These are phyloP conservation scores for Pyrrhosoma nymphula DNA, from an alignment of 2,888 invertebrate genomes.

Conservation along the genomic window DNA sequence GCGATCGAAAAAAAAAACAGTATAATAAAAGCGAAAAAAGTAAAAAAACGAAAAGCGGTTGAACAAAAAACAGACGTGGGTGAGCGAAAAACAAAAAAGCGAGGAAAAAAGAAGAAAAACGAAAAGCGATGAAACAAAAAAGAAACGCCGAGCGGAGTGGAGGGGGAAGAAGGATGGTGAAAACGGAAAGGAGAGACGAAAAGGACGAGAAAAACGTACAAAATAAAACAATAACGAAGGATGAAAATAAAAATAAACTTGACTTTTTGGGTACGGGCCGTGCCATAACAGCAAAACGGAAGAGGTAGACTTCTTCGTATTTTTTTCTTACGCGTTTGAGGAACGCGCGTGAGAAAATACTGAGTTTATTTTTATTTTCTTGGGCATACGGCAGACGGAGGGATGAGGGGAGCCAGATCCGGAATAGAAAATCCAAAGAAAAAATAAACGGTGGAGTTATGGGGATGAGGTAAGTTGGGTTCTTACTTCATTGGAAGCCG, in stretches of 20 bases:
- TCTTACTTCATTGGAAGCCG: neutral
- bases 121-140: neutral
- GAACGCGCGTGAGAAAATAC: neutral
- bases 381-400: neutral
- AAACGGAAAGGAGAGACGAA: neutral
- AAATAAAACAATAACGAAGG: neutral
- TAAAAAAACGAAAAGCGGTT: neutral
- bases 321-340: neutral
- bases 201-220: neutral
- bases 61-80: no score
- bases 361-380: neutral
- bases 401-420: neutral
- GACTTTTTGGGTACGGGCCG: neutral
- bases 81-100: no score
- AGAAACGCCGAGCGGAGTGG: neutral
- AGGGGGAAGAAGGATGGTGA: neutral
- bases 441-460: neutral
- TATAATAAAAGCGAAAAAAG: no score
- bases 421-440: neutral
- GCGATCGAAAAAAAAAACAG: no score
- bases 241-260: neutral
- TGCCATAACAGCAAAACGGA: neutral
- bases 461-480: neutral
- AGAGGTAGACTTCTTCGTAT: neutral
- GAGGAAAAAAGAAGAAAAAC: neutral